phyloP scores from a whole-genome alignment of 2,888 invertebrate species.

The Leucoptera coffeella region DNA sequence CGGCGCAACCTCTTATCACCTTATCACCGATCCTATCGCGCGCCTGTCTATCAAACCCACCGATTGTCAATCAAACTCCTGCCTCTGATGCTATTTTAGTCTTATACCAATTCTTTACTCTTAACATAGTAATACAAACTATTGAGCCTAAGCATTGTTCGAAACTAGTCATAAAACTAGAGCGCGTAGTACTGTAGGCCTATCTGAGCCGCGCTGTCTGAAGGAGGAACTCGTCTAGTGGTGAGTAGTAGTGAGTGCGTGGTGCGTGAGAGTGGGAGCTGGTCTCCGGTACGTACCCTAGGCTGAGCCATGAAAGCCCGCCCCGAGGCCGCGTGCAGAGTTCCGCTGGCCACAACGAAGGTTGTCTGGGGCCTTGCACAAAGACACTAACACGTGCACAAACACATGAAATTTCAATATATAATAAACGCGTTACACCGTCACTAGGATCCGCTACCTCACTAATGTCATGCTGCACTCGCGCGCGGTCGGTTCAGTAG shows the following conservation, averaged over 20 bases:
- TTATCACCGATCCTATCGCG: no score
- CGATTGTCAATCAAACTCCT: no score
- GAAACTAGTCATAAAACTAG: no score
- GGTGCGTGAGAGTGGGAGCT: background rate
- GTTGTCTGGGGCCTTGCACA: slow-evolving; percentile 47
- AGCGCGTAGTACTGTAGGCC: no score
- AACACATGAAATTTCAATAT: slow-evolving; percentile 43
- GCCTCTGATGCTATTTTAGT: no score
- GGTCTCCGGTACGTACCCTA: slow-evolving; percentile 62
- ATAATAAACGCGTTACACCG: background rate
- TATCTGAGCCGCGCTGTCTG: no score
- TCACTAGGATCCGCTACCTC: slow-evolving; percentile 51
- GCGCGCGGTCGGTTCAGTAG: slow-evolving; percentile 22
- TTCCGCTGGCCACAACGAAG: slow-evolving; percentile 53
- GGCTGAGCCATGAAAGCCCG: slow-evolving; percentile 86
- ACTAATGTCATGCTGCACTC: slow-evolving; percentile 52
- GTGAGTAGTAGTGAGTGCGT: slow-evolving; percentile 7
- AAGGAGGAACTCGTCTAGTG: no score
- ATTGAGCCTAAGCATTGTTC: no score
- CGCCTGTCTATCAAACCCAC: no score
- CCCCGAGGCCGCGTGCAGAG: slow-evolving; percentile 59
- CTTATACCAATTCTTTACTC: no score
- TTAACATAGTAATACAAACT: no score
- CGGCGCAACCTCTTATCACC: no score
- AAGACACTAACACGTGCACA: slow-evolving; percentile 48